Conservation (phyloP, 2,797 vertebrate genomes). For the Jordanella pulchra region DNA sequence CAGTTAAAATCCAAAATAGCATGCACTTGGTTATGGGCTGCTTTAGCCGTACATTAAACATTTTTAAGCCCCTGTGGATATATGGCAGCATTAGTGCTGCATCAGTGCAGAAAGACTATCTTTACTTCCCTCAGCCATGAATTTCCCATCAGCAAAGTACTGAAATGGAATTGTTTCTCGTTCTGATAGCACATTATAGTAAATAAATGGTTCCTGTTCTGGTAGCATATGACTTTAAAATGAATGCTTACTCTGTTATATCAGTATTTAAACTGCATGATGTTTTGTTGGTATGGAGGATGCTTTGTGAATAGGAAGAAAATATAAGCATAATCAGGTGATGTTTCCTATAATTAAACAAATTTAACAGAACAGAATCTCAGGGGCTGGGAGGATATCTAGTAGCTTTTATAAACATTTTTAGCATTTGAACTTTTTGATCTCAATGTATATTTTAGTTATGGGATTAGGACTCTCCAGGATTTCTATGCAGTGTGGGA, state of each 20-base stretch:
- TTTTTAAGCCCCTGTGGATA: background rate
- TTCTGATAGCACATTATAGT: background rate
- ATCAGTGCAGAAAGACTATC: background rate
- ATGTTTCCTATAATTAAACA: background rate
- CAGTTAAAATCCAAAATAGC: background rate
- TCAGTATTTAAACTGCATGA: background rate
- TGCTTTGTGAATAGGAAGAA: background rate
- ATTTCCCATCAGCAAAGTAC: background rate
- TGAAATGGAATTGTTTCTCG: background rate
- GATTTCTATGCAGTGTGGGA: background rate
- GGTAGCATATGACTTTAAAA: background rate
- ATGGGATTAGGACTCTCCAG: background rate
- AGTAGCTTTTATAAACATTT: background rate
- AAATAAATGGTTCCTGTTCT: background rate
- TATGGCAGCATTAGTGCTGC: constrained; percentile 1
- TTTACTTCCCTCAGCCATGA: constrained; percentile 4
- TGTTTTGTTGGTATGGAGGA: background rate
- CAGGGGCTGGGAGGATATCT: background rate
- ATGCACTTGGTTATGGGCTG: background rate
- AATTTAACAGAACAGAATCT: background rate
- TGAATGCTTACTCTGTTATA: background rate
- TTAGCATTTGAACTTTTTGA: background rate
- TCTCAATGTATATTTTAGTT: background rate
- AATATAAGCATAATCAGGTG: background rate
- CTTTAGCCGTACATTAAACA: background rate